Evolutionary conservation across 2,888 invertebrate genomes (phyloP).

Genomic region (Drosophila nr. perissopoda): DNA sequence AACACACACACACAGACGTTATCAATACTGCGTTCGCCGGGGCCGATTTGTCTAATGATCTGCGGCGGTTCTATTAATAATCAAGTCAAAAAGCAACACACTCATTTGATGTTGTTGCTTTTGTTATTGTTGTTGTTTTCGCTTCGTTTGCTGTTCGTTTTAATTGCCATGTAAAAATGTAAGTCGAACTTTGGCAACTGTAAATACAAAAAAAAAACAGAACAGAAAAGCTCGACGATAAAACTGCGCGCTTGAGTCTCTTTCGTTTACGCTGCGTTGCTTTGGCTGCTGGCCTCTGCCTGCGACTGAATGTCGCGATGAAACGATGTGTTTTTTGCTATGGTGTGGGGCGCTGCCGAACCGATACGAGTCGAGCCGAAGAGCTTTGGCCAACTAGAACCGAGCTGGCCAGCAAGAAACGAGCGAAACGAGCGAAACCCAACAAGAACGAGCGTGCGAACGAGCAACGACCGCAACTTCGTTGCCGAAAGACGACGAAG

Average conservation of each 20-base stretch:
- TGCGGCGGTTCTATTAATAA: constrained; percentile 39
- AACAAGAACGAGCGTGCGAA: constrained; percentile 73
- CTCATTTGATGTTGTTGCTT: constrained; percentile 24
- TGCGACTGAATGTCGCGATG: constrained; percentile 64
- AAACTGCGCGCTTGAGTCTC: constrained; percentile 43
- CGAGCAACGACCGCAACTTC: constrained; percentile 63
- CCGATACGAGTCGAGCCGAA: constrained; percentile 42
- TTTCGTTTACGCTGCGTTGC: constrained; percentile 46
- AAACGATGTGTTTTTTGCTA: constrained; percentile 14
- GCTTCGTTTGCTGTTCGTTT: constrained; percentile 33
- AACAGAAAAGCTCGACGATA: constrained; percentile 30
- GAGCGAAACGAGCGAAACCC: constrained; percentile 68
- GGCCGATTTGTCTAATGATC: constrained; percentile 60
- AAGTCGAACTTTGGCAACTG: constrained; percentile 38
- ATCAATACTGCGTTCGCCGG: constrained; percentile 47
- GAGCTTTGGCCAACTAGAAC: constrained; percentile 71
- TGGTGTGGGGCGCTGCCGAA: constrained; percentile 55
- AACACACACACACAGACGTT: constrained; percentile 25
- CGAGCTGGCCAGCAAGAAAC: constrained; percentile 71
- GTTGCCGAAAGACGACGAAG: constrained; percentile 22
- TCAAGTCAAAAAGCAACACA: constrained; percentile 24
- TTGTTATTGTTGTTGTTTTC: constrained; percentile 18
- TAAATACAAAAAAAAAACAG: constrained; percentile 16
- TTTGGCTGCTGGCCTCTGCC: constrained; percentile 69
- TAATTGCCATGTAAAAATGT: constrained; percentile 52